A percentile compares a stretch with the other conserved stretches of the same genome.
These are phyloP conservation scores for Heloderma charlesbogerti DNA, from an alignment of 2,113 vertebrate genomes.

Conservation along the genomic window DNA sequence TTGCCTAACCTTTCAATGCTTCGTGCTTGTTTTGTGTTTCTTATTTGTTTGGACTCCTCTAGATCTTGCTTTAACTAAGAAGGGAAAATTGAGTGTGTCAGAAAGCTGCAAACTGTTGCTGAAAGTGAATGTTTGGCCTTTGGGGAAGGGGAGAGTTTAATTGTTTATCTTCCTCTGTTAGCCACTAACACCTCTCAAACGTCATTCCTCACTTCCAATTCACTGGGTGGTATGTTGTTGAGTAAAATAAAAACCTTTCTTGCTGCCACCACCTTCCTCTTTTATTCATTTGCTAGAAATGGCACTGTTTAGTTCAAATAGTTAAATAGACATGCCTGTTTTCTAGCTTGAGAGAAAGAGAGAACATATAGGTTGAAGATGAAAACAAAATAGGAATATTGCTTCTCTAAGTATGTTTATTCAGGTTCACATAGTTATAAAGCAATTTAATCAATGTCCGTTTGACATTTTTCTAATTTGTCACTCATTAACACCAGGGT, in stretches of 20 bases:
- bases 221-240: not conserved
- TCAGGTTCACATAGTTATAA: not conserved
- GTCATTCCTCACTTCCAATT: slow-evolving; percentile 24
- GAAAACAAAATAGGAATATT: not conserved
- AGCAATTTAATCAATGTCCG: not conserved
- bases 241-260: too few species aligned
- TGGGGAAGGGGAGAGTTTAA: not conserved
- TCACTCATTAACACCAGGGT: not conserved
- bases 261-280: not conserved
- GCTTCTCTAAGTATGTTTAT: not conserved
- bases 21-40: not conserved
- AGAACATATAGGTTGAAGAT: not conserved
- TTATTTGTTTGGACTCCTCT: not conserved
- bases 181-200: not conserved
- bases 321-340: not conserved
- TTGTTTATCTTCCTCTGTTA: not conserved
- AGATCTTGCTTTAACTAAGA: not conserved
- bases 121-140: slow-evolving; percentile 37
- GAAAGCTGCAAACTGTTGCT: not conserved
- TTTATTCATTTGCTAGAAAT: not conserved
- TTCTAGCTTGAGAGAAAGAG: not conserved
- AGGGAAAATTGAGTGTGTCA: slow-evolving; percentile 22
- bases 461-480: not conserved
- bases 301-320: not conserved
- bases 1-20: not conserved